phyloP scores from a whole-genome alignment of 1,140 invertebrate genomes.

The Achroia grisella region DNA sequence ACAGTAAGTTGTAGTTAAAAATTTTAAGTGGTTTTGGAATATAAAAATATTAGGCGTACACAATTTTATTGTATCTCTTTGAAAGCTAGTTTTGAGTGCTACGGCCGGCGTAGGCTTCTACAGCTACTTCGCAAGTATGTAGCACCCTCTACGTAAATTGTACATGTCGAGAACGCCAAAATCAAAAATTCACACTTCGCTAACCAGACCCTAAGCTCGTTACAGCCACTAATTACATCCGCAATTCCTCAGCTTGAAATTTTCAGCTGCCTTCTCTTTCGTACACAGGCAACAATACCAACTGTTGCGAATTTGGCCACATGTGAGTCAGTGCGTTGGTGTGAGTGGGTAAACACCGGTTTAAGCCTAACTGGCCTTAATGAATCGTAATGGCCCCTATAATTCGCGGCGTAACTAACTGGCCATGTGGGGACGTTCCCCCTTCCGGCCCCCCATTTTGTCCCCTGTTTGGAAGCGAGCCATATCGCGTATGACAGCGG shows the following conservation, averaged over 20 bases:
- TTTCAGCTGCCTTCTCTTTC: conserved; percentile 40
- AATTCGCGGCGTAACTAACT: conserved; percentile 75
- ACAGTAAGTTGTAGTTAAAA: too few relatives aligned
- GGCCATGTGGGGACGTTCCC: conserved; percentile 62
- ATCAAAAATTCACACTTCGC: conserved; percentile 49
- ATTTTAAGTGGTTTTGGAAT: too few relatives aligned
- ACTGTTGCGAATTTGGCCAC: conserved; percentile 40
- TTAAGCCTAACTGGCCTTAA: conserved; percentile 75
- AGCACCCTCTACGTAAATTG: neutral
- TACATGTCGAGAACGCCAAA: conserved; percentile 11
- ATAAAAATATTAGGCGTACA: too few relatives aligned
- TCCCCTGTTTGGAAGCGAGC: conserved; percentile 60
- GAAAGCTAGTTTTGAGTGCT: too few relatives aligned
- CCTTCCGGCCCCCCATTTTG: conserved; percentile 20
- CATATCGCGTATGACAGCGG: conserved; percentile 67
- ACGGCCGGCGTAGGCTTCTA: neutral
- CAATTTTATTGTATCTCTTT: neutral
- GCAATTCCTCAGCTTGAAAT: conserved; percentile 58
- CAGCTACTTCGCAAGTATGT: neutral
- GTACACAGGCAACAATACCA: conserved; percentile 42
- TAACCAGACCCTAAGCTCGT: conserved; percentile 50
- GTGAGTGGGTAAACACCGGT: conserved; percentile 70
- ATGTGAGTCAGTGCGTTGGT: conserved; percentile 29
- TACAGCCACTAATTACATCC: conserved; percentile 63
- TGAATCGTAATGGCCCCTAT: conserved; percentile 75